Evolutionary conservation across 2,888 invertebrate species (phyloP).

Genomic region (Athrips mouffetella): DNA sequence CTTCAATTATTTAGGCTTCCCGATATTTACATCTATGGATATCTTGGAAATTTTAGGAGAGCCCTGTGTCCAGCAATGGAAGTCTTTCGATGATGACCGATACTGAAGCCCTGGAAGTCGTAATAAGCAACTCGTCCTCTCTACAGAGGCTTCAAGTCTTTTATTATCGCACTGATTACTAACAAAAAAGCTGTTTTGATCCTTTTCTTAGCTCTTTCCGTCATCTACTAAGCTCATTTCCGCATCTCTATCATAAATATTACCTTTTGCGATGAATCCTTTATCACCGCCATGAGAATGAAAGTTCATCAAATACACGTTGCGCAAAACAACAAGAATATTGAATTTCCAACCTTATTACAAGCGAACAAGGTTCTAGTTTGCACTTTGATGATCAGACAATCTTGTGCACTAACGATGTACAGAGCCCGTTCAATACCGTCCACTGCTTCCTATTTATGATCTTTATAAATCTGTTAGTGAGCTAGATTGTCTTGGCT

Average conservation of each 20-base stretch:
- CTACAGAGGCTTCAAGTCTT: background rate
- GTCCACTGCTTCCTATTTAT: slow-evolving; percentile 13
- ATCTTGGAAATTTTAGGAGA: no score
- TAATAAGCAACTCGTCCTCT: no score
- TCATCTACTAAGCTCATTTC: background rate
- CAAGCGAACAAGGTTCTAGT: background rate
- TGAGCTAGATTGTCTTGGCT: slow-evolving; percentile 14
- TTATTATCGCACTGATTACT: background rate
- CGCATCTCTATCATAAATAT: background rate
- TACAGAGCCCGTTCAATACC: slow-evolving; percentile 17
- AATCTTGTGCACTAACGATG: background rate
- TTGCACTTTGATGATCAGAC: background rate
- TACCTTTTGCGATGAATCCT: background rate
- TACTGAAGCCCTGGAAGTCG: no score
- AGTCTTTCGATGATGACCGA: no score
- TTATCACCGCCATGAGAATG: background rate
- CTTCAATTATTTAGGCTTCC: no score
- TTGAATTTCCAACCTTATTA: background rate
- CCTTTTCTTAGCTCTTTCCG: background rate
- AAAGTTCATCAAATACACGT: background rate
- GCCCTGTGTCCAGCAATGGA: no score
- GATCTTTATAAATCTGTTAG: slow-evolving; percentile 22
- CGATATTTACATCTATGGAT: no score
- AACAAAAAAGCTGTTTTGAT: background rate
- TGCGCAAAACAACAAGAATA: background rate